These are phyloP conservation scores for Drosophila nasuta DNA, from an alignment of 1,140 invertebrate species.

Conservation along the genomic window DNA sequence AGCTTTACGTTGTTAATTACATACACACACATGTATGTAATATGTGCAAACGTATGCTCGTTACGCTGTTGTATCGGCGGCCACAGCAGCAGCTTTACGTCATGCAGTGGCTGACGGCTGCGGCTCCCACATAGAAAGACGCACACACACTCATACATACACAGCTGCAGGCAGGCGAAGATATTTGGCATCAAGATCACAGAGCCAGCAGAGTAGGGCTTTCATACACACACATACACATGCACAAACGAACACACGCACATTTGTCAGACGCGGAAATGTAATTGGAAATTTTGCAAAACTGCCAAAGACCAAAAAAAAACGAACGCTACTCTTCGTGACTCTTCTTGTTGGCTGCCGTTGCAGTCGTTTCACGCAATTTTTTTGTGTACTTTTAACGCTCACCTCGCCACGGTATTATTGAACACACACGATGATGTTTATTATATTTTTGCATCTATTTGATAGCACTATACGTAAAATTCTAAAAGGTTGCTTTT, in stretches of 20 bases:
- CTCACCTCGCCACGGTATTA: constrained; percentile 56
- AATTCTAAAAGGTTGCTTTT: constrained; percentile 48
- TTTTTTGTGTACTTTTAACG: constrained; percentile 26
- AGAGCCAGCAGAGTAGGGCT: constrained; percentile 24
- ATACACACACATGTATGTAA: constrained; percentile 31
- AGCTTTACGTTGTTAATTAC: constrained; percentile 62
- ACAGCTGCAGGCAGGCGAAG: constrained; percentile 49
- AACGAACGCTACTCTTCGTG: background rate
- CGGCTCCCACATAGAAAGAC: constrained; percentile 68
- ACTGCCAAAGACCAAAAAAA: constrained; percentile 20
- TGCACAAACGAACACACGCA: constrained; percentile 39
- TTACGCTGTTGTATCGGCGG: constrained; percentile 48
- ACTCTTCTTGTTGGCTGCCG: constrained; percentile 3
- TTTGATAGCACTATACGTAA: constrained; percentile 65
- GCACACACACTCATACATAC: constrained; percentile 37
- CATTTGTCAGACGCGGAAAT: constrained; percentile 62
- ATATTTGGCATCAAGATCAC: constrained; percentile 2
- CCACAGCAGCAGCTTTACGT: constrained; percentile 63
- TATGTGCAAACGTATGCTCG: constrained; percentile 29
- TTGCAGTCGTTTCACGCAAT: constrained; percentile 20
- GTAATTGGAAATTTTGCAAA: constrained; percentile 66
- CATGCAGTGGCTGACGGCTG: constrained; percentile 62
- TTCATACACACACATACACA: constrained; percentile 25
- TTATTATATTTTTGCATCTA: constrained; percentile 29
- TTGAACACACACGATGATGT: constrained; percentile 37